Base-by-base conservation (phyloP, 2,888 invertebrate genomes). In the Desoria tigrina region DNA sequence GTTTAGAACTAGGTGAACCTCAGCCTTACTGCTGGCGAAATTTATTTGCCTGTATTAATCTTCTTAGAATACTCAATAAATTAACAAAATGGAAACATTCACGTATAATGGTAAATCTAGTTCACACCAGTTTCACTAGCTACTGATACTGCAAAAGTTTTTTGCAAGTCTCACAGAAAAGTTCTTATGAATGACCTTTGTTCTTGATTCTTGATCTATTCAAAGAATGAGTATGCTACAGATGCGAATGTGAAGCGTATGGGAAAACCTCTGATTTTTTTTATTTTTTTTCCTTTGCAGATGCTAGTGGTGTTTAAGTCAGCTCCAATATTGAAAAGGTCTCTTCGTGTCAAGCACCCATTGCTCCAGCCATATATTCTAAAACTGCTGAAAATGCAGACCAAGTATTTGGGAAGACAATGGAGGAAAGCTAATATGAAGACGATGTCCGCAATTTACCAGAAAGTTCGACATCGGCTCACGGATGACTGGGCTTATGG, bases 401-500 rank as follows among this genome's bases (percentile, higher is more conserved):
- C 98, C 0, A 96, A 98, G 79, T 99, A 98, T 82, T 86, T 99
- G 77, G 99, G 99, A 0, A 84, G 99, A 14, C 98, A 99, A 79
- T 99, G 99, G 99, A 86, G 99, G 56, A 98, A 98, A 81, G 92
- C 94, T 1, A 99, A 99, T 80, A 99, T 99, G 97, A 98, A 97
- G 81, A 96, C 96, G 0, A 94, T 99, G 83, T 97, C 97, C 79
- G 96, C 97, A 65, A 99, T 99, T 79, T 99, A 99, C 80, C 90
- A 94, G 65, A 97, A 98, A 84, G 93, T 94, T 2, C 85, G 96
- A 28, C 96, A 97, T 82, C 86, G 97, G 62, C 84, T 99, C 50
- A 98, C 97, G 78, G 99, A 99, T 80, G 99, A 99, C 81, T 99
- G 99, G 99, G 99, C 99, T 2, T 99, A 92, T 83, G 98, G 98